phyloP scores from a whole-genome alignment of 1,140 invertebrate genomes.

The Bicyclus anynana region DNA sequence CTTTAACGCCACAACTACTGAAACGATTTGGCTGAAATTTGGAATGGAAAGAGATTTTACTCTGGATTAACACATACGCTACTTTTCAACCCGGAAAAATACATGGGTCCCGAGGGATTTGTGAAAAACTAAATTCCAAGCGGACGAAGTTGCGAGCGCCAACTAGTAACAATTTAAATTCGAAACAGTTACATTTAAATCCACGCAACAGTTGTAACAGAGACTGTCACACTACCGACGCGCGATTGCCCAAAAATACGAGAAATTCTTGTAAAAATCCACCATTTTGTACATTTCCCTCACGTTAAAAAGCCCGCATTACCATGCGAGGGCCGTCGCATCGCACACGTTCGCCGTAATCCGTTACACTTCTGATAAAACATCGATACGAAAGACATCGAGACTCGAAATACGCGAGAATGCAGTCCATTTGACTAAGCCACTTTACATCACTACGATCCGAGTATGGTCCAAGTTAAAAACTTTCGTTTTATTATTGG shows the following conservation, averaged over 20 bases:
- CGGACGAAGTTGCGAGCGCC: too few species aligned
- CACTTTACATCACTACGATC: slow-evolving; percentile 28
- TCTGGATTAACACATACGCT: too few species aligned
- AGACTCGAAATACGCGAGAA: slow-evolving; percentile 27
- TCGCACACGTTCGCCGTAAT: slow-evolving; percentile 12
- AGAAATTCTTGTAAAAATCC: slow-evolving; percentile 2
- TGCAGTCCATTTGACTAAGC: slow-evolving; percentile 44
- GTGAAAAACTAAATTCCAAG: too few species aligned
- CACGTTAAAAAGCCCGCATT: slow-evolving; percentile 12
- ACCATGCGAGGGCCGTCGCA: background rate
- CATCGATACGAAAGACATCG: slow-evolving; percentile 20
- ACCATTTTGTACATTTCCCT: slow-evolving; percentile 6
- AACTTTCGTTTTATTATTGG: background rate
- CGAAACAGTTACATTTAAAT: background rate
- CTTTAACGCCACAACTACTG: too few species aligned
- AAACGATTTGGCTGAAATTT: too few species aligned
- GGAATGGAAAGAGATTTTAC: too few species aligned
- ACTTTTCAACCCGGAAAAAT: too few species aligned
- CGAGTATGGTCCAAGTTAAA: slow-evolving; percentile 1
- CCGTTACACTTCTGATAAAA: slow-evolving; percentile 19
- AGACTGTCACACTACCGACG: background rate
- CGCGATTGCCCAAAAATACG: background rate
- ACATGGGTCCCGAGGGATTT: too few species aligned
- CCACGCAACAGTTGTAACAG: background rate
- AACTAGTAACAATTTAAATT: background rate